A percentile compares a stretch with the other conserved stretches of the same genome.
Evolutionary conservation across 53 echinoderm and acorn worm genomes (phyloP).

Genomic region (Echinarachnius parma): DNA sequence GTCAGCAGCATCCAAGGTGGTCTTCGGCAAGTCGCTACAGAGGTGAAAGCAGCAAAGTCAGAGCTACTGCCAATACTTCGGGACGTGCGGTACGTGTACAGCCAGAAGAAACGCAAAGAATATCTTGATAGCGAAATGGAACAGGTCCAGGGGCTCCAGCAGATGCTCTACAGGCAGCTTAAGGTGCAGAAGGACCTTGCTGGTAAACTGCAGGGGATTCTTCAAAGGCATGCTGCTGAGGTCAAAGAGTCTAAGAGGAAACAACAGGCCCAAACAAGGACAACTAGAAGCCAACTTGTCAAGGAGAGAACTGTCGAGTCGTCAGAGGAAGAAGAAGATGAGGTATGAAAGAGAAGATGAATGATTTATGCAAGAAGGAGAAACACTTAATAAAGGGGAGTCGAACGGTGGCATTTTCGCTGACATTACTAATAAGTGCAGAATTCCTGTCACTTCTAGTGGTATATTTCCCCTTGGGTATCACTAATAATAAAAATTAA

Average conservation of each 20-base stretch:
- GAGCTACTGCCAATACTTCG: neutral
- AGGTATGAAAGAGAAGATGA: no score
- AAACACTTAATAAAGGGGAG: no score
- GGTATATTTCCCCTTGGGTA: no score
- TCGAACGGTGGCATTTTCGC: no score
- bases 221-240: neutral
- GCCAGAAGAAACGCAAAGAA: conserved; percentile 12
- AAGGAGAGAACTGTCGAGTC: no score
- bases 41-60: conserved; percentile 1
- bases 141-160: neutral
- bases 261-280: no score
- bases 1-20: neutral
- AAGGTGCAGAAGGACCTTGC: conserved; percentile 16
- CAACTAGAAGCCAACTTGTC: neutral
- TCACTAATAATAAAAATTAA: no score
- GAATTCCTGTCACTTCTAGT: no score
- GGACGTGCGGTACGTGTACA: conserved; percentile 11
- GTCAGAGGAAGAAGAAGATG: no score
- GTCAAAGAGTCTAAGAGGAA: neutral
- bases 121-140: conserved; percentile 9
- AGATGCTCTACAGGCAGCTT: neutral
- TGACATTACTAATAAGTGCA: no score
- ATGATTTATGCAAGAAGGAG: no score
- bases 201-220: neutral
- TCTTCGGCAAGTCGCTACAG: conserved; percentile 14